Percentiles rank a stretch among this genome's conserved stretches.
Evolutionary conservation across 2,888 invertebrate genomes (phyloP).

Genomic region (Callinectes sapidus): DNA sequence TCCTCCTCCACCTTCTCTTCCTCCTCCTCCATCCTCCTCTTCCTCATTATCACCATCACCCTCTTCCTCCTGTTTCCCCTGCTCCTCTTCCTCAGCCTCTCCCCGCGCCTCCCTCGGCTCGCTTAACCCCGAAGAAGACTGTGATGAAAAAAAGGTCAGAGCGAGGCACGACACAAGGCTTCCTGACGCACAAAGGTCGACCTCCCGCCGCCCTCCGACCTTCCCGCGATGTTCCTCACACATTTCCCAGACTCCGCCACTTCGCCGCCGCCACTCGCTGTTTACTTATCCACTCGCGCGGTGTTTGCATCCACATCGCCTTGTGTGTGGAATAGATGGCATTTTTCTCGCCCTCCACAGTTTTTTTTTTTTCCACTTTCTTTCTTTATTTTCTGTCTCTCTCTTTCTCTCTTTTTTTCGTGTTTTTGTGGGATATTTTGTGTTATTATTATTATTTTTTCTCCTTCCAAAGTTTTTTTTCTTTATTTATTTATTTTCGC

Average conservation of each 20-base stretch:
- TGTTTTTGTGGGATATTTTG: too few species aligned
- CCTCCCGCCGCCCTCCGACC: not conserved
- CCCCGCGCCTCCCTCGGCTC: not conserved
- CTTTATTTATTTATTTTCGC: too few species aligned
- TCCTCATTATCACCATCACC: not conserved
- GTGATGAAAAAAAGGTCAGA: not conserved
- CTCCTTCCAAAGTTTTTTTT: too few species aligned
- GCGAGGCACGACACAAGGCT: not conserved
- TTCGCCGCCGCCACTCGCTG: not conserved
- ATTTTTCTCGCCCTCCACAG: not conserved
- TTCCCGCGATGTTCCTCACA: not conserved
- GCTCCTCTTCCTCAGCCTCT: not conserved
- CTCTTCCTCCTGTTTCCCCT: not conserved
- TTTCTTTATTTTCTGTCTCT: too few species aligned
- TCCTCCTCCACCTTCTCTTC: too few species aligned
- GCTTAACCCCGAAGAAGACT: not conserved
- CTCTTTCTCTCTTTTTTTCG: too few species aligned
- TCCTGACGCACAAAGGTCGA: not conserved
- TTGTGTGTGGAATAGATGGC: not conserved
- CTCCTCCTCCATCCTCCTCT: not conserved
- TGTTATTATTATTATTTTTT: too few species aligned
- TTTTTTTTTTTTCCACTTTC: too few species aligned
- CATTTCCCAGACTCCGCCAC: not conserved
- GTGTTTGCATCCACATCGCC: slow-evolving; percentile 21
- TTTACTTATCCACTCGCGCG: not conserved